Percentiles rank a stretch among this genome's conserved stretches.
Conservation (phyloP, 2,888 invertebrate genomes). For the Drosophila paracracens region DNA sequence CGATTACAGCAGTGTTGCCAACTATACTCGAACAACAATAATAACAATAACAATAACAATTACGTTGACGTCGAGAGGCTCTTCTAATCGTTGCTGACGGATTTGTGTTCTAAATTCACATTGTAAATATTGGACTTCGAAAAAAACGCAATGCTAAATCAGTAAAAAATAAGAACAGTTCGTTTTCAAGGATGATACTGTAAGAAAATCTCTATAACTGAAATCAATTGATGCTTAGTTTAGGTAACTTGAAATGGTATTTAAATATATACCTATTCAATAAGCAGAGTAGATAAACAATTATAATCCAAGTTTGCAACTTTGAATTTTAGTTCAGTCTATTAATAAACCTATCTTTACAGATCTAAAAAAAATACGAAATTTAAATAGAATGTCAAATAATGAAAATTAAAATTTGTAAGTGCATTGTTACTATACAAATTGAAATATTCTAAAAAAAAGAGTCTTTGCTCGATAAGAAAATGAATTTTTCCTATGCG, state of each 20-base stretch:
- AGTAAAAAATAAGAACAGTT: neutral
- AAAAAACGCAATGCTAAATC: neutral
- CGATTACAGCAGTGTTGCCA: slow-evolving; percentile 56
- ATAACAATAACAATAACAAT: slow-evolving; percentile 16
- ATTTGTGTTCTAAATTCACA: slow-evolving; percentile 5
- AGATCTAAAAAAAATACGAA: neutral
- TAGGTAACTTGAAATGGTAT: neutral
- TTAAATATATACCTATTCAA: neutral
- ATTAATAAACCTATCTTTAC: neutral
- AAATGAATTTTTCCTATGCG: slow-evolving; percentile 18
- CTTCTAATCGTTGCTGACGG: slow-evolving; percentile 18
- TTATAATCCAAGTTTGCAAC: neutral
- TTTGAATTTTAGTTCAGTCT: neutral
- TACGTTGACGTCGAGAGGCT: slow-evolving; percentile 8
- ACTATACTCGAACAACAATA: slow-evolving; percentile 7
- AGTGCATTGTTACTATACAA: neutral
- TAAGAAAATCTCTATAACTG: neutral
- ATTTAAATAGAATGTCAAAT: neutral
- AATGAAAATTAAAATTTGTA: neutral
- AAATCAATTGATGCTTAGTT: neutral
- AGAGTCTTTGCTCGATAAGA: slow-evolving; percentile 29
- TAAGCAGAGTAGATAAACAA: neutral
- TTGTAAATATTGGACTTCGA: neutral
- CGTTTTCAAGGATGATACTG: neutral
- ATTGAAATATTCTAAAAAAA: neutral